Percentiles rank a stretch among this genome's conserved stretches.
phyloP scores from a whole-genome alignment of 1,140 invertebrate genomes.

The Lasioglossum albipes region DNA sequence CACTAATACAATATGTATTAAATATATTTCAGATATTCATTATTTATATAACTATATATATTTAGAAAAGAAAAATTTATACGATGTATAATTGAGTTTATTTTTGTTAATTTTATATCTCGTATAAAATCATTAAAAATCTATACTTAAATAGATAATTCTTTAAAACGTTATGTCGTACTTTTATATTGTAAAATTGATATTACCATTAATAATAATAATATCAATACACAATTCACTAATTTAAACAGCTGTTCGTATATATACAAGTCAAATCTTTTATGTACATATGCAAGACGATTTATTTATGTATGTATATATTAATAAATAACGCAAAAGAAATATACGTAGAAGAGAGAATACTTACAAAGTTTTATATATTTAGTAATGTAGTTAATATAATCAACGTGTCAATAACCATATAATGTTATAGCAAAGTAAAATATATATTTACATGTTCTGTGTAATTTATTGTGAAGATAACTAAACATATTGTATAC shows the following conservation, averaged over 20 bases:
- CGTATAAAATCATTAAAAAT: not conserved
- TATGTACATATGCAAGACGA: not conserved
- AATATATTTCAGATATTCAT: not conserved
- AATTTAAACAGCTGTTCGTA: not conserved
- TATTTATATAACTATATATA: not conserved
- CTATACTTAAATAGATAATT: too few relatives aligned
- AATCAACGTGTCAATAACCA: not conserved
- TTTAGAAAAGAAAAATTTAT: not conserved
- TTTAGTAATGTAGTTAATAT: not conserved
- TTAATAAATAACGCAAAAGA: not conserved
- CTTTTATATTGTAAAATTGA: not conserved
- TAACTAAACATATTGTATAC: not conserved
- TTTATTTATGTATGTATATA: too few relatives aligned
- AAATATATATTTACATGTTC: too few relatives aligned
- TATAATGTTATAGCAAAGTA: not conserved
- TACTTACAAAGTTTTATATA: slow-evolving; percentile 7
- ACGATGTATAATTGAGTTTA: not conserved
- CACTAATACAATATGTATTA: not conserved
- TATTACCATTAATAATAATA: not conserved
- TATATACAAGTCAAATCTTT: not conserved
- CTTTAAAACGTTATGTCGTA: not conserved
- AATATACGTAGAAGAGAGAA: not conserved
- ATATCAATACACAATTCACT: not conserved
- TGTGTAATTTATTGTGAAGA: not conserved
- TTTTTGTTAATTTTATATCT: not conserved